Base-by-base conservation (phyloP, 2,113 vertebrate genomes). In the Nannobrachium achirus region DNA sequence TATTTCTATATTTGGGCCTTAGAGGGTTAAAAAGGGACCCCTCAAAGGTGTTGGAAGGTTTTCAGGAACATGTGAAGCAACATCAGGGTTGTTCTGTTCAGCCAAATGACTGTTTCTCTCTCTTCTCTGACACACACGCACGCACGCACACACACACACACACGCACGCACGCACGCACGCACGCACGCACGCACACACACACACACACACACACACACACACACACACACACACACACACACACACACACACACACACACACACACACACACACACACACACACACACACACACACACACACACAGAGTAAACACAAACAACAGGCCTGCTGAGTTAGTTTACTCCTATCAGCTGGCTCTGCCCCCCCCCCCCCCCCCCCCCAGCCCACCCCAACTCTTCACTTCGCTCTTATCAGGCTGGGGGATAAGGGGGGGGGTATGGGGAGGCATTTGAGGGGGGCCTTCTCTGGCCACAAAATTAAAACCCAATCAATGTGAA, bases 51-150 rank as follows among this genome's bases (percentile, higher is more conserved):
- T 62, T 56, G 56, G 56, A 55, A 52, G 56, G 56, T 46, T 61
- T 70, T 76, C 25, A 55, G 59, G 14, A 75, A 82, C 66, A 83
- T 82, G 81, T 84, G 87, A 85, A 65, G 75, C 70, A 85, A 81
- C 80, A 69, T 61, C 59, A 20, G 69, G 70, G 64, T 39, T 74
- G 66, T 57, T 65, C 42, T 67, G 66, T 79, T 80, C 66, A 62
- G 66, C 3, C 49, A 51, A 16, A 16, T n/a, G 58, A 52, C 25
- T 63, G 51, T 44, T n/a, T 63, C 41, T 40, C 58, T 63, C 52
- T 93, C 90, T 92, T 94, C 94, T 94, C 92, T 93, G 91, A 67
- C 18, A 49, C 6, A 38, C 44, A 49, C 19, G n/a, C 42, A 62
- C 44, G 68, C 18, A 48, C 6, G 20, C 42, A 48, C 18, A 48